These are phyloP conservation scores for Brachyhypopomus gauderio DNA, from an alignment of 2,113 vertebrate species.

Conservation along the genomic window DNA sequence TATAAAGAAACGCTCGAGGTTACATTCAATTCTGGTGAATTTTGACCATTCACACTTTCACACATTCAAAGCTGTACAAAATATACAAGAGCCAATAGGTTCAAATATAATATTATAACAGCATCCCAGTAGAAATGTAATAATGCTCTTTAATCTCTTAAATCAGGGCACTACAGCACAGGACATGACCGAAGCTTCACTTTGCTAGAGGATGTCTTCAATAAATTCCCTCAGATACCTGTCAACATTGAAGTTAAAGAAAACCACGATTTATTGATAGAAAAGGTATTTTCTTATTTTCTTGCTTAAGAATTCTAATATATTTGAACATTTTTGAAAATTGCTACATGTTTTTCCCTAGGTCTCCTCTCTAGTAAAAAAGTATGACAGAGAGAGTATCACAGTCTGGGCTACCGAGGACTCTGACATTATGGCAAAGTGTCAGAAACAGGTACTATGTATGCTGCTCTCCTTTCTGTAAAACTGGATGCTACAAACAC, in stretches of 20 bases:
- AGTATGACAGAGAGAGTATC: constrained; percentile 74
- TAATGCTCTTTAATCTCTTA: background rate
- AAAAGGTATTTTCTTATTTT: constrained; percentile 69
- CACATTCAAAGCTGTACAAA: background rate
- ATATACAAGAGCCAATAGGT: background rate
- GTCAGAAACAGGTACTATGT: constrained; percentile 71
- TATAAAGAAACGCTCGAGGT: constrained; percentile 81
- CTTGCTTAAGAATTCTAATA: background rate
- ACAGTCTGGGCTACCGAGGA: constrained; percentile 81
- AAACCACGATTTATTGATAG: constrained; percentile 74
- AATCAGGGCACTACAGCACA: constrained; percentile 73
- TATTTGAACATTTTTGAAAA: background rate
- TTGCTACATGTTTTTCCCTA: constrained; percentile 42
- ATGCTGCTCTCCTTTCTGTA: background rate
- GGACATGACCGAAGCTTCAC: constrained; percentile 79
- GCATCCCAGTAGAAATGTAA: background rate
- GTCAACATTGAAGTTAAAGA: constrained; percentile 83
- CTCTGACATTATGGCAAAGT: constrained; percentile 74
- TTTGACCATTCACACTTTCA: background rate
- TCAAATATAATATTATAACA: background rate
- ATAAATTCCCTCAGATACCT: constrained; percentile 74
- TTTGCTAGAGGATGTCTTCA: constrained; percentile 81
- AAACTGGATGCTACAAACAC: too few species aligned
- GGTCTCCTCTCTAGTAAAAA: constrained; percentile 76
- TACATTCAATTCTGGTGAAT: constrained; percentile 72